Percentiles rank a stretch among this genome's conserved stretches.
Conservation (phyloP, 2,888 invertebrate species). For the Hypsopygia costalis region DNA sequence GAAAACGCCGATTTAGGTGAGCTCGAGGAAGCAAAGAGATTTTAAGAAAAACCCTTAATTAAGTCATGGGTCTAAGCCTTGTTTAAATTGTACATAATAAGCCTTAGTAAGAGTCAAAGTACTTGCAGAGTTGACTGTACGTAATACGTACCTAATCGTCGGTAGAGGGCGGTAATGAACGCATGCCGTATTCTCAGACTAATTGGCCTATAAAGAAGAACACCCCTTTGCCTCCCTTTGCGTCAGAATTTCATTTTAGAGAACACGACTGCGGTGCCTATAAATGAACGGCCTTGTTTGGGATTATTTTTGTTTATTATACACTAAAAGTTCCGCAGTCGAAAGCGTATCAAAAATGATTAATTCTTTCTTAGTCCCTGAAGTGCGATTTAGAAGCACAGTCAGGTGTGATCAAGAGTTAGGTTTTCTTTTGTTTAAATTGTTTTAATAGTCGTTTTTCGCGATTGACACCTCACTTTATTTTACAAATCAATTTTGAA, state of each 20-base stretch:
- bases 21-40: too few relatives aligned
- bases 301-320: conserved; percentile 21
- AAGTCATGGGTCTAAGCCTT: too few relatives aligned
- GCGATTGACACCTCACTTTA: too few relatives aligned
- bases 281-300: conserved; percentile 16
- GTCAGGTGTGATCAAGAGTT: neutral
- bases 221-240: conserved; percentile 33
- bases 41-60: too few relatives aligned
- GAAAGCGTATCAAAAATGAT: conserved; percentile 6
- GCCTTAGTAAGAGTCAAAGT: conserved; percentile 1
- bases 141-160: conserved; percentile 35
- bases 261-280: conserved; percentile 22
- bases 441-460: neutral
- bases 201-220: conserved; percentile 57
- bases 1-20: too few relatives aligned
- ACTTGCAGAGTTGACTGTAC: conserved; percentile 11
- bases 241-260: conserved; percentile 42
- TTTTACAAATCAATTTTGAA: too few relatives aligned
- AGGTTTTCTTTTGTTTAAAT: neutral
- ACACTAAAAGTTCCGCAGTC: conserved; percentile 4
- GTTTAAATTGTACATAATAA: conserved; percentile 3
- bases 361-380: neutral
- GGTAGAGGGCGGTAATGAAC: conserved; percentile 45
- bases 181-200: conserved; percentile 50
- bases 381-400: neutral